Base-by-base conservation (phyloP, 2,113 vertebrate species). In the Todiramphus saurophagus region DNA sequence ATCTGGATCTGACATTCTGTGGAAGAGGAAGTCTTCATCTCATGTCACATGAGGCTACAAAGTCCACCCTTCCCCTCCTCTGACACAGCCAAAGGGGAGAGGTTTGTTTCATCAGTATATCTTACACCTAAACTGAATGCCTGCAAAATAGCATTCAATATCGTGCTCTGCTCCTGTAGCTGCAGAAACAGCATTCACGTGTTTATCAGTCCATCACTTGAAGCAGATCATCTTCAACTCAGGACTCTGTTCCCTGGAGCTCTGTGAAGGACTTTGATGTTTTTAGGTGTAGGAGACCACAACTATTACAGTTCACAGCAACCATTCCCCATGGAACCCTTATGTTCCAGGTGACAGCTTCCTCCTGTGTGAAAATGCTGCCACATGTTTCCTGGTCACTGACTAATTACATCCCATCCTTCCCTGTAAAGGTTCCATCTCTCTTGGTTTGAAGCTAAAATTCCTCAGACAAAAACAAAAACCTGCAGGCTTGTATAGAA, bases 271-370 rank as follows among this genome's bases (percentile, higher is more conserved):
- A 66, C 35, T 8, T 53, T 21, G 39, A 25, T 50, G 16, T 9
- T 88, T 90, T 83, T 41, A 73, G 33, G 27, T 44, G 23, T 27
- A 59, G 48, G 25, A 63, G 33, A 39, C 31, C 8, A 4, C 25
- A 82, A 43, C 39, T 24, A 33, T 27, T 37, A 41, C 15, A 16
- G 11, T 28, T 81, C 33, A n/a, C 31, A 46, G 43, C 58, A 79
- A 20, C 11, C n/a, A 8, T 37, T 58, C 30, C 60, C 31, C 20
- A 24, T 0, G 0, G 17, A 39, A 44, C 14, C 23, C 41, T 82
- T 56, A 16, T 1, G 0, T 7, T 68, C 13, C 67, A 95, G 85
- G 85, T 85, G 62, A 79, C 20, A 46, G 10, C 35, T 82, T 91
- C 41, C 51, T 43, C 60, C 63, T 33, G 9, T 30, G 20, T 63